Percentiles rank a stretch among this genome's conserved stretches.
Conservation (phyloP, 2,797 vertebrate genomes). For the Sebastes hubbsi region DNA sequence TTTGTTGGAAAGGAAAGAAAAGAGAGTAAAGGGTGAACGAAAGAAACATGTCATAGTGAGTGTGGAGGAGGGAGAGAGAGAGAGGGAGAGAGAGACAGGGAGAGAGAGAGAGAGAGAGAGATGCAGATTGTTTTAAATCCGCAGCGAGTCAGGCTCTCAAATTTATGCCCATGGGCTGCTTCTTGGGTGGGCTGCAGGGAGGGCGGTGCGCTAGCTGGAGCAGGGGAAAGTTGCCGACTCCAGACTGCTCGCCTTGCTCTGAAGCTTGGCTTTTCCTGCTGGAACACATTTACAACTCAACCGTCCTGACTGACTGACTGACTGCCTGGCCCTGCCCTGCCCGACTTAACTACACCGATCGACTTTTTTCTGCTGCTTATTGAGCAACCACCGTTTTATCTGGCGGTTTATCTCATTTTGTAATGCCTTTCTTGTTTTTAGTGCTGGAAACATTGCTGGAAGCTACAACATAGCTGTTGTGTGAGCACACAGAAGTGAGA, state of each 20-base stretch:
- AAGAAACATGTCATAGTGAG: constrained; percentile 63
- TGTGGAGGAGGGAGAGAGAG: constrained; percentile 55
- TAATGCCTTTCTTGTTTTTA: constrained; percentile 4
- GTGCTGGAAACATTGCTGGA: background rate
- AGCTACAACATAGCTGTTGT: background rate
- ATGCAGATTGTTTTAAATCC: constrained; percentile 87
- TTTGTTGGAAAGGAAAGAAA: constrained; percentile 72
- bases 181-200: constrained; percentile 95
- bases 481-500: background rate
- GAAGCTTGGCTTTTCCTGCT: constrained; percentile 81
- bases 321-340: constrained; percentile 53
- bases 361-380: constrained; percentile 31
- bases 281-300: constrained; percentile 82
- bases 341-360: constrained; percentile 43
- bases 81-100: constrained; percentile 63
- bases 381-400: constrained; percentile 36
- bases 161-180: constrained; percentile 94
- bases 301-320: constrained; percentile 69
- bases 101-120: constrained; percentile 74
- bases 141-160: constrained; percentile 87
- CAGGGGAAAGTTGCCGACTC: constrained; percentile 82
- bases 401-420: background rate
- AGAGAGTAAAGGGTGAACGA: constrained; percentile 60
- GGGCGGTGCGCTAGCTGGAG: constrained; percentile 75
- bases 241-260: constrained; percentile 80